A percentile compares a stretch with the other conserved stretches of the same genome.
These are phyloP conservation scores for Sialia sialis DNA, from an alignment of 2,113 vertebrate genomes.

Conservation along the genomic window DNA sequence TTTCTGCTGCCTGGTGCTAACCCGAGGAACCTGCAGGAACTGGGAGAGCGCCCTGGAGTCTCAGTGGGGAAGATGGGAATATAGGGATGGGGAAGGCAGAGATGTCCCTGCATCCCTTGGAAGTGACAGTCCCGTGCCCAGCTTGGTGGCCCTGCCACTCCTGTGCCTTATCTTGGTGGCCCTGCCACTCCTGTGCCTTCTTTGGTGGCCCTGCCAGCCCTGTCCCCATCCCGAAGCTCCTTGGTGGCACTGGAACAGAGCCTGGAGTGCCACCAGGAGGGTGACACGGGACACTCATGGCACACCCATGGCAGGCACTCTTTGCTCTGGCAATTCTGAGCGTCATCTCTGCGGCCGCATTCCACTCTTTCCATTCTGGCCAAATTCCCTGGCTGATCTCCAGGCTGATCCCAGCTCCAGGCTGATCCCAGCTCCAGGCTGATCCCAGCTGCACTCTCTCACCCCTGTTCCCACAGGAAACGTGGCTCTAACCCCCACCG, in stretches of 20 bases:
- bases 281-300: not conserved
- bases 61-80: not conserved
- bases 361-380: not conserved
- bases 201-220: not conserved
- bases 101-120: fast-evolving
- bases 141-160: not conserved
- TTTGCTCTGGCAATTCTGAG: not conserved
- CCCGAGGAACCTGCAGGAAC: not conserved
- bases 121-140: not conserved
- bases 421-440: fast-evolving
- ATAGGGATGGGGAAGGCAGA: not conserved
- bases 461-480: not conserved
- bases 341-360: not conserved
- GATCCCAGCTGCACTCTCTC: not conserved
- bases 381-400: fast-evolving
- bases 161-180: not conserved
- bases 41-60: not conserved
- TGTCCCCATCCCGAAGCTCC: not conserved
- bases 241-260: not conserved
- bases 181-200: not conserved
- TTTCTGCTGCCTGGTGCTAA: not conserved
- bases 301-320: not conserved
- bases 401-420: fast-evolving
- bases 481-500: fast-evolving
- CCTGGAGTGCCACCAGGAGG: not conserved